A percentile compares a stretch with the other conserved stretches of the same genome.
Conservation (phyloP, 2,888 invertebrate species). For the Hofmannophila pseudospretella region DNA sequence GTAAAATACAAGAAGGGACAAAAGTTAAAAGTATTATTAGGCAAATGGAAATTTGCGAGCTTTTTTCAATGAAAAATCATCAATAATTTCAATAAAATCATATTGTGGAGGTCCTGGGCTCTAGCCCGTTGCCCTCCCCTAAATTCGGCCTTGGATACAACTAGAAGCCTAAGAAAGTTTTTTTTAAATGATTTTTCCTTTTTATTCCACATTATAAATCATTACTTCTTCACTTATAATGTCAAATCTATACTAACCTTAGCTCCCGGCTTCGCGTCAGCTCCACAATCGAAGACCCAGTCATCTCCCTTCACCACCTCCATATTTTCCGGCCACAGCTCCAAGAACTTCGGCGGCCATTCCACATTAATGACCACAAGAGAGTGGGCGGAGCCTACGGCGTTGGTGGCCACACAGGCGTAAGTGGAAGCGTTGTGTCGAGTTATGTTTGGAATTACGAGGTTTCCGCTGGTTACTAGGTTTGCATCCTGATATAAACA, state of each 20-base stretch:
- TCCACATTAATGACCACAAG: conserved; percentile 74
- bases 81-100: too few species aligned
- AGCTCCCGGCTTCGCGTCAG: conserved; percentile 53
- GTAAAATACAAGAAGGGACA: too few species aligned
- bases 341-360: conserved; percentile 55
- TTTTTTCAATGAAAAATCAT: too few species aligned
- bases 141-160: too few species aligned
- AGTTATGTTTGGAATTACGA: conserved; percentile 43
- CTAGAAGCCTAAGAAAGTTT: neutral
- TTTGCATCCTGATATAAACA: conserved; percentile 44
- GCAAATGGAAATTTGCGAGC: too few species aligned
- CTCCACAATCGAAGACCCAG: conserved; percentile 47
- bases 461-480: conserved; percentile 35
- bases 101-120: too few species aligned
- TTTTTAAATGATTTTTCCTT: too few species aligned
- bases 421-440: conserved; percentile 71
- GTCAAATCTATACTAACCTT: conserved; percentile 34
- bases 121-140: too few species aligned
- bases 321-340: conserved; percentile 12
- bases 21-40: too few species aligned
- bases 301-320: conserved; percentile 44
- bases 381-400: conserved; percentile 73
- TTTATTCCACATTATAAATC: too few species aligned
- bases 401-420: conserved; percentile 79
- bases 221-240: too few species aligned